These are phyloP conservation scores for Amorpha juglandis DNA, from an alignment of 2,888 invertebrate genomes.

Conservation along the genomic window DNA sequence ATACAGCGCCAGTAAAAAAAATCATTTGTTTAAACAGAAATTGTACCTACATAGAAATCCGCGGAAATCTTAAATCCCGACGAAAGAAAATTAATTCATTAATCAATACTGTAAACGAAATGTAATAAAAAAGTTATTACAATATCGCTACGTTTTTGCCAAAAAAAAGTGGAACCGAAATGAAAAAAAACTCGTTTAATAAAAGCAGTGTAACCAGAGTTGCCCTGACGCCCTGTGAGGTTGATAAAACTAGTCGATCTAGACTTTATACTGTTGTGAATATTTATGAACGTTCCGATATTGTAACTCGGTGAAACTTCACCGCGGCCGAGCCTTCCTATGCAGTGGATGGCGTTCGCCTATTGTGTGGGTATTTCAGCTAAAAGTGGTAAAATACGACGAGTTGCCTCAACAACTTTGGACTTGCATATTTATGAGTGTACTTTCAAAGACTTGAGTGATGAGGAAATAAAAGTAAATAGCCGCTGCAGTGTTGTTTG, in stretches of 20 bases:
- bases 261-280: conserved; percentile 65
- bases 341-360: conserved; percentile 57
- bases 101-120: background rate
- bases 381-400: conserved; percentile 70
- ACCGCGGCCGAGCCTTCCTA: conserved; percentile 52
- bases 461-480: conserved; percentile 73
- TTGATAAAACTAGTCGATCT: conserved; percentile 60
- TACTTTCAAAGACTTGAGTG: conserved; percentile 75
- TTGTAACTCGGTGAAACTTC: conserved; percentile 69
- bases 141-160: background rate
- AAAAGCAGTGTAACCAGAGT: conserved; percentile 44
- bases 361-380: conserved; percentile 68
- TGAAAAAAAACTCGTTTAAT: conserved; percentile 53
- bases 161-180: conserved; percentile 34
- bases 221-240: conserved; percentile 47
- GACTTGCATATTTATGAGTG: conserved; percentile 78
- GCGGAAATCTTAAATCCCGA: background rate
- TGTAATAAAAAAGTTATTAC: background rate
- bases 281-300: conserved; percentile 76
- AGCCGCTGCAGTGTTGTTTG: conserved; percentile 60
- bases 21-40: too few species aligned
- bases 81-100: background rate
- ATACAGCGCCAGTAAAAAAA: too few species aligned
- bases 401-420: conserved; percentile 66
- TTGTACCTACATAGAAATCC: background rate